Evolutionary conservation across 2,797 vertebrate species (phyloP).

Genomic region (Esox lucius): DNA sequence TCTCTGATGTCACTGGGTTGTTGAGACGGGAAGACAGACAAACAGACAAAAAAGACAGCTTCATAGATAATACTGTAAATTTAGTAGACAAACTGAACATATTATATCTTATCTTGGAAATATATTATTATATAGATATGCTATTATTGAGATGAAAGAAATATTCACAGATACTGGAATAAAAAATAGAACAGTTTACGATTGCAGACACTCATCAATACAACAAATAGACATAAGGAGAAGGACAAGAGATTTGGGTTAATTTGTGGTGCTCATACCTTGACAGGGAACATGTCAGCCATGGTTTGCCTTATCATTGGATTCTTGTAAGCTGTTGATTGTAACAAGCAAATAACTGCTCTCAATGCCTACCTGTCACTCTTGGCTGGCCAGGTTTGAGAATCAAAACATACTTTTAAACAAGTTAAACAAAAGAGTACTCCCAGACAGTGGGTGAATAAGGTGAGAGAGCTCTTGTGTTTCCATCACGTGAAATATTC

Average conservation of each 20-base stretch:
- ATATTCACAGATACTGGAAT: conserved; percentile 62
- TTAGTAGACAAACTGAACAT: conserved; percentile 75
- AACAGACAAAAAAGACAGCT: conserved; percentile 72
- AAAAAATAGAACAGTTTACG: conserved; percentile 68
- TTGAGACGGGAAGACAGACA: conserved; percentile 59
- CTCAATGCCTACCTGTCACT: not conserved
- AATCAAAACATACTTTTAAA: conserved; percentile 10
- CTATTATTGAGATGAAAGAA: conserved; percentile 69
- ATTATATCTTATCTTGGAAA: conserved; percentile 69
- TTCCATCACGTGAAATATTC: conserved; percentile 37
- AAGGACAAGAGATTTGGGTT: conserved; percentile 32
- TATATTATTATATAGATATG: conserved; percentile 74
- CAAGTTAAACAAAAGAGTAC: not conserved
- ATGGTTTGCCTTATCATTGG: conserved; percentile 19
- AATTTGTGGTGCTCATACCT: conserved; percentile 4
- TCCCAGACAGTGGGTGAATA: conserved; percentile 8
- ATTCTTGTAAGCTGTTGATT: conserved; percentile 39
- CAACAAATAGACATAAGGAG: conserved; percentile 68
- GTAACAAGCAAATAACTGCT: conserved; percentile 42
- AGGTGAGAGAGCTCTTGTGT: conserved; percentile 25
- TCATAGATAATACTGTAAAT: conserved; percentile 72
- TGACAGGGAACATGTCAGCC: conserved; percentile 31
- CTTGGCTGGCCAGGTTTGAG: conserved; percentile 16
- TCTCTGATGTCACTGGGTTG: conserved; percentile 74
- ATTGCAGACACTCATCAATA: conserved; percentile 70